Evolutionary conservation across 2,888 invertebrate genomes (phyloP), one percentile per base, ranked within the genome.

Genomic region (Eledone cirrhosa): DNA sequence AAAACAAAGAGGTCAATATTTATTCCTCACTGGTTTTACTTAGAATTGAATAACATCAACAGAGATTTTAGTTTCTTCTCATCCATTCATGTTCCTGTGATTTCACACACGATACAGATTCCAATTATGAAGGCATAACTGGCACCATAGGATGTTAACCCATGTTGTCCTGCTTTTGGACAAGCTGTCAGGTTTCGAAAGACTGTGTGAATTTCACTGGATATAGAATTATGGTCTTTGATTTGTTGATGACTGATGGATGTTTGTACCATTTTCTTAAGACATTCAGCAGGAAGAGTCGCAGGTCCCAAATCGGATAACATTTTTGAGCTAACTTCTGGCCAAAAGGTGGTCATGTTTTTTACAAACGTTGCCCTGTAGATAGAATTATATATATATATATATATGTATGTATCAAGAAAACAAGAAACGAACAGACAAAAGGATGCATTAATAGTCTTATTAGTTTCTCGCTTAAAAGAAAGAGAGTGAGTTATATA

Each of bases 321-420:
- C 1, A 69, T 27, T 33, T 22, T 22, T 27, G 69, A 69, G 69
- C 33, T 33, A 3, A 69, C 29, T 14, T 29, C 31, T 33, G 33
- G 16, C 69, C 69, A 69, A 33, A 31, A 69, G 2, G 69, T 69
- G 22, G 31, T 33, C 33, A 33, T 11, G 31, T 29, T 22, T 69
- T 69, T 69, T 4, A 69, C 69, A 69, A 69, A 69, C 11, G 69
- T 69, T 33, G 69, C 69, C 22, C 69, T 69, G n/a, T 11, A 69
- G 33, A 22, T 29, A 27, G 22, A 63, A 63, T 16, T 27, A 19
- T 2, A 33, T 22, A 7, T 4, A 69, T 41, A 41, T 41, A 41
- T 41, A 41, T 41, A 41, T 63, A 22, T 24, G 22, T 63, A 24
- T 63, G 11, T 63, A 27, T 22, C 19, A 53, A 3, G n/a, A 53